These are phyloP conservation scores for Reticulitermes speratus DNA, from an alignment of 1,140 invertebrate species.

Conservation along the genomic window DNA sequence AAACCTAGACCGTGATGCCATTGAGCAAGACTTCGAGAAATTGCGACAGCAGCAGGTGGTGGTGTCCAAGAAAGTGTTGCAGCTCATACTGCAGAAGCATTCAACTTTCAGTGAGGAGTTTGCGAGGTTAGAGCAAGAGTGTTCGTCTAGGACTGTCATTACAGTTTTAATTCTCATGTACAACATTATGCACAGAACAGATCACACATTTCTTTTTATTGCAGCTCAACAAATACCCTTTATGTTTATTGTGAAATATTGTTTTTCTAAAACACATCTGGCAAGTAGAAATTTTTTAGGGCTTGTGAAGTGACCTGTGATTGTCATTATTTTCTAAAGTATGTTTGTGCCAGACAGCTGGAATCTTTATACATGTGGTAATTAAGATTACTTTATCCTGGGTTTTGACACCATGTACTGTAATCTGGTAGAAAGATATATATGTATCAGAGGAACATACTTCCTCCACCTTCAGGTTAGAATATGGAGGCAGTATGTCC, in stretches of 20 bases:
- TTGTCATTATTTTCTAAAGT: too few species aligned
- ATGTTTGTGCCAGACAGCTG: too few species aligned
- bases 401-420: too few species aligned
- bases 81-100: conserved; percentile 87
- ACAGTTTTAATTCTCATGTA: not conserved
- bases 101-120: conserved; percentile 82
- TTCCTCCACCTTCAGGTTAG: too few species aligned
- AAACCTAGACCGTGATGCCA: conserved; percentile 61
- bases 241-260: not conserved
- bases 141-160: not conserved
- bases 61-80: conserved; percentile 87
- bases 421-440: not conserved
- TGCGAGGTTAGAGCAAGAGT: conserved; percentile 46
- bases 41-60: conserved; percentile 76
- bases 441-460: too few species aligned
- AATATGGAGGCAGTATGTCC: not conserved
- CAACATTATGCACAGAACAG: not conserved
- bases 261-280: not conserved
- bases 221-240: not conserved
- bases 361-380: too few species aligned
- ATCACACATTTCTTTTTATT: too few species aligned
- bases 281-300: too few species aligned
- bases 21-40: conserved; percentile 64
- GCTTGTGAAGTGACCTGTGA: too few species aligned
- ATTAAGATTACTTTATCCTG: too few species aligned